Conservation (phyloP, 2,113 vertebrate species). For the Corvus cornix region DNA sequence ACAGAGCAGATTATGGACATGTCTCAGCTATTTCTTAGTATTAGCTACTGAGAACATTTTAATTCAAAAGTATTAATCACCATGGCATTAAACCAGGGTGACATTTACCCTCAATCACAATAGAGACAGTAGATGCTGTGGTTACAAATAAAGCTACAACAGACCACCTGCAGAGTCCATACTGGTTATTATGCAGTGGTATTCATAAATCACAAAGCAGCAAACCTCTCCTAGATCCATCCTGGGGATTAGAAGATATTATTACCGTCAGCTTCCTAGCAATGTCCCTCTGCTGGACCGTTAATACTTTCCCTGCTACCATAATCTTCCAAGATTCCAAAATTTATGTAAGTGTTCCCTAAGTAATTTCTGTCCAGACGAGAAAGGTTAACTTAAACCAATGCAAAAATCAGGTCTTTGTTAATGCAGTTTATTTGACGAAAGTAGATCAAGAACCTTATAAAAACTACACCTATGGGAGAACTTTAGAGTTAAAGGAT, state of each 20-base stretch:
- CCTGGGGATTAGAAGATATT: neutral
- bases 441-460: neutral
- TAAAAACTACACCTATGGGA: neutral
- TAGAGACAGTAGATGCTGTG: neutral
- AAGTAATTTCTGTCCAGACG: neutral
- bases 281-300: neutral
- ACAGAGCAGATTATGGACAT: neutral
- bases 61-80: conserved; percentile 1
- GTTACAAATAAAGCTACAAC: neutral
- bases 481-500: neutral
- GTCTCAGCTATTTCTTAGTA: neutral
- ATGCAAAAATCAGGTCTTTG: neutral
- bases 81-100: neutral
- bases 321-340: neutral
- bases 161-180: neutral
- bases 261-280: neutral
- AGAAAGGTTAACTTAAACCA: neutral
- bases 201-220: neutral
- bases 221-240: neutral
- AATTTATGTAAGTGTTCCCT: neutral
- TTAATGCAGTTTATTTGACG: neutral
- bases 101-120: neutral
- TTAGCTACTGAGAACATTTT: neutral
- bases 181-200: neutral
- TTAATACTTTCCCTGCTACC: neutral